Evolutionary conservation across 2,113 vertebrate genomes (phyloP).

Genomic region (Bubo blakistoni): DNA sequence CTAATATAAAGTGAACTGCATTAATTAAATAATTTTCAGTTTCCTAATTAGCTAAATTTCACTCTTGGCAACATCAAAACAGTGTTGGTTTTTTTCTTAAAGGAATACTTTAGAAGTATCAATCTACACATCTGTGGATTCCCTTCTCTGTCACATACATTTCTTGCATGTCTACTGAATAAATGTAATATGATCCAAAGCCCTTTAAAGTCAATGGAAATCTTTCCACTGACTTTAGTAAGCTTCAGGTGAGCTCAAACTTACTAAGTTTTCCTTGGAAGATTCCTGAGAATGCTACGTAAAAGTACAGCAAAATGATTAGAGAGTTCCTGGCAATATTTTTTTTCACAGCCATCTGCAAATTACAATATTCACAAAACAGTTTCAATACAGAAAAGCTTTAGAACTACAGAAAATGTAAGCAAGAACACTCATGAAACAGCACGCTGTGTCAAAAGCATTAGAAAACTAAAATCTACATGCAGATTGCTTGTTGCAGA

Average conservation of each 20-base stretch:
- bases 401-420: not conserved
- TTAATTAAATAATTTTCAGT: slow-evolving; percentile 7
- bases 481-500: not conserved
- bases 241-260: not conserved
- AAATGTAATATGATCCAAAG: not conserved
- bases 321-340: not conserved
- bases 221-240: not conserved
- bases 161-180: not conserved
- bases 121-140: not conserved
- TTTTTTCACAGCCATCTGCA: not conserved
- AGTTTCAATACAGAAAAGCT: not conserved
- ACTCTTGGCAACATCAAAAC: not conserved
- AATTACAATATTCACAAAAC: not conserved
- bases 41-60: not conserved
- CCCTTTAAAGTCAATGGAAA: not conserved
- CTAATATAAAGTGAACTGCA: not conserved
- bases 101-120: not conserved
- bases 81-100: not conserved
- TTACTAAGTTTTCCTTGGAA: not conserved
- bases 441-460: not conserved
- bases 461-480: not conserved
- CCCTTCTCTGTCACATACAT: not conserved
- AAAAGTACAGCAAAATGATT: not conserved
- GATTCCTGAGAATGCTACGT: not conserved
- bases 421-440: not conserved